Evolutionary conservation across 1,140 invertebrate species (phyloP).

Genomic region (Steinernema khuongi): DNA sequence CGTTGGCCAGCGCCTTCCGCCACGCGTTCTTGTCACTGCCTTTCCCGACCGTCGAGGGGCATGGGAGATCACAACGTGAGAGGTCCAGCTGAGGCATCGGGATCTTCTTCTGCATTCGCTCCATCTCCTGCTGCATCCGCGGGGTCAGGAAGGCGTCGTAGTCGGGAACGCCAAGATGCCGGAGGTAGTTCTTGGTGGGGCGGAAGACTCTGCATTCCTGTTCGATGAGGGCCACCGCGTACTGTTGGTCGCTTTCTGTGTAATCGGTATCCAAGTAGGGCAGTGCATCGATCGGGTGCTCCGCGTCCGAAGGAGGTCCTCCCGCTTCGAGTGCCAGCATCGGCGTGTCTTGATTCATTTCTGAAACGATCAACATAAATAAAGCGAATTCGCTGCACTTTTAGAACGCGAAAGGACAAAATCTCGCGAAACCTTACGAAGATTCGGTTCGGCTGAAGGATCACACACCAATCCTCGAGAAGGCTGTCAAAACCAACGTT

Average conservation of each 20-base stretch:
- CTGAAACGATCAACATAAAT: too few relatives aligned
- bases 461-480: too few relatives aligned
- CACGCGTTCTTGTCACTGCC: slow-evolving; percentile 33
- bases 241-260: slow-evolving; percentile 32
- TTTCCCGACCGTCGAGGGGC: slow-evolving; percentile 21
- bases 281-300: slow-evolving; percentile 30
- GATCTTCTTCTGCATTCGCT: slow-evolving; percentile 32
- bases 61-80: slow-evolving; percentile 31
- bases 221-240: slow-evolving; percentile 30
- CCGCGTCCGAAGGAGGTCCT: not conserved
- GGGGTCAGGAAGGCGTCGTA: slow-evolving; percentile 35
- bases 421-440: too few relatives aligned
- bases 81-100: slow-evolving; percentile 37
- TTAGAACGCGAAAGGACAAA: too few relatives aligned
- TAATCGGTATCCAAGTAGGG: slow-evolving; percentile 37
- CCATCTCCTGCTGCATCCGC: slow-evolving; percentile 30
- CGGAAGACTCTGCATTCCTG: slow-evolving; percentile 37
- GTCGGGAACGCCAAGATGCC: slow-evolving; percentile 33
- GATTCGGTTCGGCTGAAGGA: too few relatives aligned
- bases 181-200: slow-evolving; percentile 35
- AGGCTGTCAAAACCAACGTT: too few relatives aligned
- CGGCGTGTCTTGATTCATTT: not conserved
- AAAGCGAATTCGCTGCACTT: too few relatives aligned
- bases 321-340: not conserved
- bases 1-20: slow-evolving; percentile 35